Percentiles rank a stretch among this genome's conserved stretches.
These are phyloP conservation scores for Blastomussa wellsi DNA, from an alignment of 92 coral and sea anemone genomes.

Conservation along the genomic window DNA sequence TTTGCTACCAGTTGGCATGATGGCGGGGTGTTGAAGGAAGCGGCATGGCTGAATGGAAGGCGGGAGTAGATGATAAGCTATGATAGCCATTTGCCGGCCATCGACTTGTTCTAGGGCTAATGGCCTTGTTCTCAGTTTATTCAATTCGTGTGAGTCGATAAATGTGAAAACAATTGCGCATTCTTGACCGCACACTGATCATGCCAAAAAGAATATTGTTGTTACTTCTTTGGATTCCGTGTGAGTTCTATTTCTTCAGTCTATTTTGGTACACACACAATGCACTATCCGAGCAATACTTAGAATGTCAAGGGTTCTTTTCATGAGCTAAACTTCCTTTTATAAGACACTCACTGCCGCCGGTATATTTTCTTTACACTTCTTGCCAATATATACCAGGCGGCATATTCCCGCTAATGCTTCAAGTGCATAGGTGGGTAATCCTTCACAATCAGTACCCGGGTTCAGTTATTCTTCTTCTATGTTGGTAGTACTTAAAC, in stretches of 20 bases:
- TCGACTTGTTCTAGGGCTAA: not conserved
- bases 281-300: not conserved
- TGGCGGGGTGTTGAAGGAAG: not conserved
- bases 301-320: not conserved
- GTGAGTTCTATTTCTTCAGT: not conserved
- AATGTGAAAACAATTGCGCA: not conserved
- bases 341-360: too few relatives aligned
- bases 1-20: not conserved
- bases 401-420: not conserved
- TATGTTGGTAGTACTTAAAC: too few relatives aligned
- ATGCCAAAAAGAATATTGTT: not conserved
- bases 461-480: too few relatives aligned
- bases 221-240: not conserved
- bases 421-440: not conserved
- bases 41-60: too few relatives aligned
- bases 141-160: not conserved
- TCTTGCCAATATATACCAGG: too few relatives aligned
- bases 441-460: not conserved
- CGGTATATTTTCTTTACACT: not conserved
- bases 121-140: not conserved
- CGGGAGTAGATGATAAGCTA: not conserved
- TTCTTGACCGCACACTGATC: not conserved
- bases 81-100: too few relatives aligned
- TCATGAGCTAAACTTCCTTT: not conserved
- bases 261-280: not conserved